A percentile compares a stretch with the other conserved stretches of the same genome.
These are phyloP conservation scores for Tachina grossa DNA, from an alignment of 2,888 invertebrate genomes.

Conservation along the genomic window DNA sequence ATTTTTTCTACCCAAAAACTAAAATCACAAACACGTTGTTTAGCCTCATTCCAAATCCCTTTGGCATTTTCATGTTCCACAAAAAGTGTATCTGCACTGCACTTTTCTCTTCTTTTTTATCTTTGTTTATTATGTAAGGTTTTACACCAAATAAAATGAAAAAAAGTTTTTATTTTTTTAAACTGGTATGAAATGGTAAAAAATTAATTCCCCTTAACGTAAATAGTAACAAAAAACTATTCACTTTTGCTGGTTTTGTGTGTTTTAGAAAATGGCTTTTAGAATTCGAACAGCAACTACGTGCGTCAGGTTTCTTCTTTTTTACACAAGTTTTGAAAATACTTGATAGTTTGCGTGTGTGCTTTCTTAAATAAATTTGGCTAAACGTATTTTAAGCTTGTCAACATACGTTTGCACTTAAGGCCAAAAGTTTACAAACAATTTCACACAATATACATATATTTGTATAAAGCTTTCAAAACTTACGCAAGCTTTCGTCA, in stretches of 20 bases:
- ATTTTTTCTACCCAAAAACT: conserved; percentile 15
- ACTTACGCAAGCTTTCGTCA: no score
- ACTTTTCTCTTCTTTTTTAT: neutral
- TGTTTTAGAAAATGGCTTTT: conserved; percentile 17
- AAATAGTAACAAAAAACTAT: conserved; percentile 5
- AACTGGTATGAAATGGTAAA: conserved; percentile 18
- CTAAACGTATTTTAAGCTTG: neutral
- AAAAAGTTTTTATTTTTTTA: neutral
- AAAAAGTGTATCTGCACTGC: conserved; percentile 37
- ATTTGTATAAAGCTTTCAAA: no score
- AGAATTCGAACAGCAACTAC: conserved; percentile 2
- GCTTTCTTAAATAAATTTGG: conserved; percentile 12
- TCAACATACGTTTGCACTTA: conserved; percentile 11
- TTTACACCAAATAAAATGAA: conserved; percentile 12
- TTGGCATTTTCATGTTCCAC: conserved; percentile 43
- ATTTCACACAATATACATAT: neutral
- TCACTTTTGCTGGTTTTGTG: neutral
- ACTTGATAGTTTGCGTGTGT: neutral
- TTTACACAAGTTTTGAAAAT: neutral
- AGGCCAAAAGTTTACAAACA: neutral
- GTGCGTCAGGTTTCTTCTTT: conserved; percentile 1
- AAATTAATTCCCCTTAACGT: conserved; percentile 21
- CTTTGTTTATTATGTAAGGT: neutral
- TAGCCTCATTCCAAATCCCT: conserved; percentile 46
- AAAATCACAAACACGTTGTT: conserved; percentile 60